These are phyloP conservation scores for Apeltes quadracus DNA, from an alignment of 2,113 vertebrate genomes.

Conservation along the genomic window DNA sequence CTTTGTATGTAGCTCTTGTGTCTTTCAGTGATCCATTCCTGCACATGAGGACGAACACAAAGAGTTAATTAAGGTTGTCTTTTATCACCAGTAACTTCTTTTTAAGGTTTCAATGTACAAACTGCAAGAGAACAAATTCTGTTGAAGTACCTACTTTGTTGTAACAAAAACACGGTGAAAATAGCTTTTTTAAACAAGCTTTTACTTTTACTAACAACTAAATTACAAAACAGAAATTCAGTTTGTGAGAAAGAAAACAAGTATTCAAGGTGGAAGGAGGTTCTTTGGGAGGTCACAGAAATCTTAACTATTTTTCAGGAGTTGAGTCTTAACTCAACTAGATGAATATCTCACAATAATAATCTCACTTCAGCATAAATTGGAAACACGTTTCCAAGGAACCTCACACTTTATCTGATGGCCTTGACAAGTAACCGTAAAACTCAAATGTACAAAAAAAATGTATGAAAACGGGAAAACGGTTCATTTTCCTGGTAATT, in stretches of 20 bases:
- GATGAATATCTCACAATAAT: background rate
- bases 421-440: background rate
- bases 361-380: background rate
- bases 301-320: background rate
- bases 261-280: background rate
- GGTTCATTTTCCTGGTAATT: background rate
- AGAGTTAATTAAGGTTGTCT: background rate
- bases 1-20: background rate
- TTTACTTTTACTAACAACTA: background rate
- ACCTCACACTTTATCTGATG: background rate
- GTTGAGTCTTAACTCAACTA: background rate
- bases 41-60: background rate
- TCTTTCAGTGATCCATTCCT: background rate
- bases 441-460: background rate
- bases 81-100: background rate
- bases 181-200: background rate
- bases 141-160: background rate
- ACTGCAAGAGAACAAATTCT: background rate
- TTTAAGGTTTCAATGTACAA: background rate
- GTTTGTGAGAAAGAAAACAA: background rate
- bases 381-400: background rate
- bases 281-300: background rate
- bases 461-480: background rate
- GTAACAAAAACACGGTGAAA: background rate
- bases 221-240: background rate